Percentiles rank a stretch among this genome's conserved stretches.
These are phyloP conservation scores for Zaprionus nigranus DNA, from an alignment of 1,140 invertebrate genomes.

Conservation along the genomic window DNA sequence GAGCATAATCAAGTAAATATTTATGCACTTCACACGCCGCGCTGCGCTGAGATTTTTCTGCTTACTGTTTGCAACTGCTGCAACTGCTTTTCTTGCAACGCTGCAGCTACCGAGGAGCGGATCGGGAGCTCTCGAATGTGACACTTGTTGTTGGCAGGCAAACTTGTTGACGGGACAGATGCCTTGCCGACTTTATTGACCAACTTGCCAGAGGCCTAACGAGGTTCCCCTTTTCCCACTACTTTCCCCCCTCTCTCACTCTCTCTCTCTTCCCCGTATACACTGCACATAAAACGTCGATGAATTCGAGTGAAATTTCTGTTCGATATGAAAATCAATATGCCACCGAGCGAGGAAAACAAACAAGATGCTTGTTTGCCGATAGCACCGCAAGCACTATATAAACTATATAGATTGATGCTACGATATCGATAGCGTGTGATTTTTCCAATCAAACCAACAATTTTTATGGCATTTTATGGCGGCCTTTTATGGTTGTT, in stretches of 20 bases:
- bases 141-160: slow-evolving; percentile 58
- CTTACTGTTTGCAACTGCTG: slow-evolving; percentile 40
- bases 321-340: slow-evolving; percentile 60
- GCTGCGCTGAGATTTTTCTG: slow-evolving; percentile 55
- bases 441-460: slow-evolving; percentile 44
- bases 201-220: slow-evolving; percentile 52
- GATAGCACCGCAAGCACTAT: slow-evolving; percentile 21
- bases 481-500: slow-evolving; percentile 63
- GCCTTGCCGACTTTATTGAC: slow-evolving; percentile 35
- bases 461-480: slow-evolving; percentile 65
- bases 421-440: slow-evolving; percentile 27
- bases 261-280: background rate
- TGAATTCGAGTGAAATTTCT: slow-evolving; percentile 55
- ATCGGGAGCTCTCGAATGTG: slow-evolving; percentile 40
- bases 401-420: slow-evolving; percentile 8
- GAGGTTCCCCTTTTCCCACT: slow-evolving; percentile 27
- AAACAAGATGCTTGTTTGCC: slow-evolving; percentile 65
- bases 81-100: background rate
- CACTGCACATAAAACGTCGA: slow-evolving; percentile 23
- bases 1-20: slow-evolving; percentile 82
- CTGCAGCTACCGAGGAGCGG: background rate
- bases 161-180: slow-evolving; percentile 49
- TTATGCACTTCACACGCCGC: slow-evolving; percentile 71
- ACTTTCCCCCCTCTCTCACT: background rate
- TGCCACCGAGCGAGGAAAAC: slow-evolving; percentile 70